Evolutionary conservation across 1,140 invertebrate species (phyloP), one percentile per base, ranked within the genome.

Genomic region (Teleopsis dalmanni): DNA sequence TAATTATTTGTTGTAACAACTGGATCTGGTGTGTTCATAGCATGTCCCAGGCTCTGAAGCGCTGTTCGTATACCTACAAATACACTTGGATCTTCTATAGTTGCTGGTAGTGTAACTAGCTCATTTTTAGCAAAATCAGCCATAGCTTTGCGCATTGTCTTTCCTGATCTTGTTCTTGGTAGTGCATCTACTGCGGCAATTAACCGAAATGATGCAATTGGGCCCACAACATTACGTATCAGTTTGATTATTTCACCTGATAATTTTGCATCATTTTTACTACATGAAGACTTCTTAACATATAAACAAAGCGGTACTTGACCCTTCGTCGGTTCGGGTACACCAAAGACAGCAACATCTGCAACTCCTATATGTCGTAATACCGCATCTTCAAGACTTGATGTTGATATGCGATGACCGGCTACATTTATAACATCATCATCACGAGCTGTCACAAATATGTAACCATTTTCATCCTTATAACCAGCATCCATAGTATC

Each of bases 341-440:
- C 87, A 1, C 91, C 91, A 9, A 96, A 80, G 0, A 96, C 91
- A 0, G 88, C 84, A 0, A 85, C 84, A 57, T 95, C 92, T 0
- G 80, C 82, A 0, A 96, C 75, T 41, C 88, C 82, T 0, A 81
- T 79, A 74, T 94, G 90, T 10, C 84, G 77, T 9, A 95, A 63
- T 8, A 95, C 79, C 0, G 92, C 88, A 70, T 95, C 90, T 68
- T 96, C 93, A 8, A 97, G 65, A 0, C 87, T 87, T 2, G 85
- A 81, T 0, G 91, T 92, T 0, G 89, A 92, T 10, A 97, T 72
- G 35, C 92, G 75, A 63, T 95, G 91, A 0, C 93, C 92, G 3
- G 93, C 87, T 1, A 96, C 91, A 62, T 96, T 96, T 47, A 97
- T 95, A n/a, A 97, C 84, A 70, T 97, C 93, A 73, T 97, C 93